phyloP scores from a whole-genome alignment of 2,888 invertebrate genomes.

The Sinhomidia bicolor region DNA sequence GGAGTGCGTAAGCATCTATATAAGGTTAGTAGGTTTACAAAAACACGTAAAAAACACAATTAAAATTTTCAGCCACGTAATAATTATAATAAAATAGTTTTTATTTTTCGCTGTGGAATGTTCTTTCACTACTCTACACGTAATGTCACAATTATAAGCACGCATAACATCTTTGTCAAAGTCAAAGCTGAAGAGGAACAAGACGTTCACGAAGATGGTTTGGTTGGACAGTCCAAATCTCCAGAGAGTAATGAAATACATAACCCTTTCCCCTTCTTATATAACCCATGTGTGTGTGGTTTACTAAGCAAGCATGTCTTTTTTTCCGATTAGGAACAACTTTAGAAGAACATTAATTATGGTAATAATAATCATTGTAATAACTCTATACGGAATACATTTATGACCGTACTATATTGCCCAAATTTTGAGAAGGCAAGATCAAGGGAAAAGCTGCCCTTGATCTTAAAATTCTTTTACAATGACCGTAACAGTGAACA shows the following conservation, averaged over 20 bases:
- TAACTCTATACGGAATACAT: slow-evolving; percentile 19
- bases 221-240: neutral
- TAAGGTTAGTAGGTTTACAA: neutral
- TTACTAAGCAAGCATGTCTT: neutral
- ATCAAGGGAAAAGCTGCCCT: neutral
- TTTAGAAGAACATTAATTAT: neutral
- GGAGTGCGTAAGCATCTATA: neutral
- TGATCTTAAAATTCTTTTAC: neutral
- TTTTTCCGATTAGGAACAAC: neutral
- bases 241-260: neutral
- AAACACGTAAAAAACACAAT: slow-evolving; percentile 16
- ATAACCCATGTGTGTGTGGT: neutral
- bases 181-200: neutral
- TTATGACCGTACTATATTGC: neutral
- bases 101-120: neutral
- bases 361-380: neutral
- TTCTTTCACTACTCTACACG: neutral
- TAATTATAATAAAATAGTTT: neutral
- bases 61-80: slow-evolving; percentile 4
- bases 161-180: slow-evolving; percentile 23
- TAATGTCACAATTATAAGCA: neutral
- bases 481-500: neutral
- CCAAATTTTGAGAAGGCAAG: neutral
- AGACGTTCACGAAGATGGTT: slow-evolving; percentile 15
- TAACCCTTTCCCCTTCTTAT: no score